Evolutionary conservation across 1,140 invertebrate genomes (phyloP).

Genomic region (Ceratina calcarata): DNA sequence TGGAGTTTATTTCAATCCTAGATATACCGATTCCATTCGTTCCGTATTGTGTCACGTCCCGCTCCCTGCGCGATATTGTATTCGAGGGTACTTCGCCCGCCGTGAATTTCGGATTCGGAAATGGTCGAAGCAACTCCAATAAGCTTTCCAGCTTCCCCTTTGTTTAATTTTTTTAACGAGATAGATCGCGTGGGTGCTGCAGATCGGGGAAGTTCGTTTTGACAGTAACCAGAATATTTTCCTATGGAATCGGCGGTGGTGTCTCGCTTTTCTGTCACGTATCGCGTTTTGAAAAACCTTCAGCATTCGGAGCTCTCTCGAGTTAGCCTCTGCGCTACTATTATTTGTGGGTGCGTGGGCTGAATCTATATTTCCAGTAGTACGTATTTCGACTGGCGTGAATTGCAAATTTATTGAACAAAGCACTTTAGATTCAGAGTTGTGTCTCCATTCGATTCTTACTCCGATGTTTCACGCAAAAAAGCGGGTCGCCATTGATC

Average conservation of each 20-base stretch:
- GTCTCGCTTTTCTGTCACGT: too few relatives aligned
- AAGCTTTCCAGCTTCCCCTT: background rate
- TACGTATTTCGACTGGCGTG: background rate
- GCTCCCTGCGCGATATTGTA: background rate
- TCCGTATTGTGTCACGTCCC: background rate
- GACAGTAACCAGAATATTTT: too few relatives aligned
- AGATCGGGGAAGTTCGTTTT: too few relatives aligned
- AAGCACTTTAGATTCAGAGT: background rate
- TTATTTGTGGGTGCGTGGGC: background rate
- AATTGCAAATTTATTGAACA: background rate
- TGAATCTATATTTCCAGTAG: background rate
- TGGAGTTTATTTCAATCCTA: constrained; percentile 2
- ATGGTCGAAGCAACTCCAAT: background rate
- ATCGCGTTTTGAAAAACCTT: background rate
- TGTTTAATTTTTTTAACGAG: background rate
- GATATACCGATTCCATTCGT: background rate
- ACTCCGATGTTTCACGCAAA: too few relatives aligned
- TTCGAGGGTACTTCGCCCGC: constrained; percentile 12
- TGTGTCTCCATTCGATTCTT: background rate
- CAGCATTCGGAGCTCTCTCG: background rate
- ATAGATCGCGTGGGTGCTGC: too few relatives aligned
- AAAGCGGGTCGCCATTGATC: background rate
- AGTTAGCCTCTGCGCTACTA: background rate
- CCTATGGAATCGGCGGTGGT: too few relatives aligned
- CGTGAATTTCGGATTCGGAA: background rate